Base-by-base conservation (phyloP, 2,797 vertebrate genomes). In the Lepus townsendii region DNA sequence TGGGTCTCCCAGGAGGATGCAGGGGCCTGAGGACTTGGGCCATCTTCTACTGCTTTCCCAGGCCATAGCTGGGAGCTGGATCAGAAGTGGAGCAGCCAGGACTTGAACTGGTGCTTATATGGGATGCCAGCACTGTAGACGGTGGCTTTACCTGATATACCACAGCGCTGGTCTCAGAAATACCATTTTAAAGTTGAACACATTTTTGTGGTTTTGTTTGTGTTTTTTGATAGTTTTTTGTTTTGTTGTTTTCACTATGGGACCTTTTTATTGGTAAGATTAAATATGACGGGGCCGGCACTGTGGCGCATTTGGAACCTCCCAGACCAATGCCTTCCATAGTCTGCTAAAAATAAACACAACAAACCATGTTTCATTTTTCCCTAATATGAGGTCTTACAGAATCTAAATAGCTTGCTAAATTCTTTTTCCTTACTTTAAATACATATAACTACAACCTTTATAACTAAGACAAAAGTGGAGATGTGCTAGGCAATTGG, bases 401-500 rank as follows among this genome's bases (percentile, higher is more conserved):
- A 54, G 8, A 78, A 69, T 79, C 26, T 72, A 50, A 94, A 82
- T n/a, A 94, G 8, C 12, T 75, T 27, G 12, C 12, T 78, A 57
- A 88, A 16, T 75, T 95, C 9, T 75, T 47, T 86, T 76, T 83
- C 42, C 71, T 5, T 75, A 35, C 38, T 3, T 89, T 71, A 83
- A 86, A 38, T 78, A 80, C 35, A 60, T 79, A 65, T 83, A 71
- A 66, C 66, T 17, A 87, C 83, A 79, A 82, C 66, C 9, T 90
- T 94, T 79, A 92, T 27, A 80, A 5, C 3, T 79, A 85, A 88
- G 30, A 47, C 20, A 92, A 95, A 83, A 50, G 17, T 77, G 35
- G 24, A 88, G 27, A 32, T 91, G 85, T 92, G 57, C 35, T 85
- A 96, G 80, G 47, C 35, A 97, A 96, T 96, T 97, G 95, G 35